Evolutionary conservation across 2,113 vertebrate genomes (phyloP).

Genomic region (Clarias macrocephalus): DNA sequence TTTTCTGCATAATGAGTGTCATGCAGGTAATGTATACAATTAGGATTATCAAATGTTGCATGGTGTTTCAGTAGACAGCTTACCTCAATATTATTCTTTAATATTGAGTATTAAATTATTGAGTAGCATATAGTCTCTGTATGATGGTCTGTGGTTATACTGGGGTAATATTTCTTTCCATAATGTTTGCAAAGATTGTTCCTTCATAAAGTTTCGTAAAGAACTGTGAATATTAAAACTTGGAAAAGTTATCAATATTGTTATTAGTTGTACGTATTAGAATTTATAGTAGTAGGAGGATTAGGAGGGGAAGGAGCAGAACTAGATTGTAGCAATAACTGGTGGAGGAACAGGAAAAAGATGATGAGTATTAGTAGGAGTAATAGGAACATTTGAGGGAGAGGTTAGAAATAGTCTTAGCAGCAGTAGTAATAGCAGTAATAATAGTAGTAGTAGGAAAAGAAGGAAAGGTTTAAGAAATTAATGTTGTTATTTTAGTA

Average conservation of each 20-base stretch:
- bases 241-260: not conserved
- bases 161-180: not conserved
- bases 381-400: not conserved
- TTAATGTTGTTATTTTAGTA: not conserved
- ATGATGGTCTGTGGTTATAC: not conserved
- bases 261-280: not conserved
- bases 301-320: not conserved
- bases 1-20: not conserved
- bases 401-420: not conserved
- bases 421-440: not conserved
- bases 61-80: not conserved
- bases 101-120: too few relatives aligned
- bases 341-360: not conserved
- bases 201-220: not conserved
- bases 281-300: not conserved
- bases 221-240: too few relatives aligned
- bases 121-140: too few relatives aligned
- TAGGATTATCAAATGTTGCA: not conserved
- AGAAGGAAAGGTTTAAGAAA: not conserved
- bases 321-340: too few relatives aligned
- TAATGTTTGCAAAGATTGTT: not conserved
- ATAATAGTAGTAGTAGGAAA: not conserved
- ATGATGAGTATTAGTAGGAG: not conserved
- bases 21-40: too few relatives aligned
- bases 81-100: not conserved